phyloP scores from a whole-genome alignment of 2,888 invertebrate species.

The Aricia artaxerxes region DNA sequence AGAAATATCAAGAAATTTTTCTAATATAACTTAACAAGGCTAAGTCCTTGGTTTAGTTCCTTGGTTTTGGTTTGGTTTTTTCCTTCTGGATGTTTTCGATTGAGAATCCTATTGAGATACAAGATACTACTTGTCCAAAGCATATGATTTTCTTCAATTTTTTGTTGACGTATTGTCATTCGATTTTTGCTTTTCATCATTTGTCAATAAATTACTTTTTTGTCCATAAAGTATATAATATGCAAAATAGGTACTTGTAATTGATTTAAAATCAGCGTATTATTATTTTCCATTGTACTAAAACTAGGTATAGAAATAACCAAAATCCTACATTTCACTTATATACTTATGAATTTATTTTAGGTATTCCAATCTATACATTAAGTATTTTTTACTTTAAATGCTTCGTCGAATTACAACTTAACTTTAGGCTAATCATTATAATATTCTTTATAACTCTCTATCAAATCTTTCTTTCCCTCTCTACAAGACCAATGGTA shows the following conservation, averaged over 20 bases:
- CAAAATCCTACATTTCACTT: too few relatives aligned
- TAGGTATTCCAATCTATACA: background rate
- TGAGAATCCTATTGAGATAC: background rate
- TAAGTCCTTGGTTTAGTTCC: background rate
- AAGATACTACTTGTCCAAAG: slow-evolving; percentile 44
- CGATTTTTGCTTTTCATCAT: slow-evolving; percentile 57
- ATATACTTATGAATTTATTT: background rate
- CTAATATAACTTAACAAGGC: slow-evolving; percentile 18
- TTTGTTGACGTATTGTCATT: slow-evolving; percentile 64
- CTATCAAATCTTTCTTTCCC: background rate
- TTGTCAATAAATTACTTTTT: background rate
- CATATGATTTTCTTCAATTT: slow-evolving; percentile 78
- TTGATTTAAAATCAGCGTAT: background rate
- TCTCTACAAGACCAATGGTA: too few relatives aligned
- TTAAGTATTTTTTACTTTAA: background rate
- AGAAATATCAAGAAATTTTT: background rate
- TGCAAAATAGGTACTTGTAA: background rate
- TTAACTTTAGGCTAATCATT: too few relatives aligned
- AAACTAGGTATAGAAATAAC: background rate
- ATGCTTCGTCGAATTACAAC: background rate
- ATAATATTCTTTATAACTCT: too few relatives aligned
- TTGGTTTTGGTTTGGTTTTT: background rate
- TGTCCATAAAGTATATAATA: background rate
- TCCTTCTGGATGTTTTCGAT: background rate
- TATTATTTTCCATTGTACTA: background rate